Base-by-base conservation (phyloP, 2,113 vertebrate genomes). In the Pavo muticus region DNA sequence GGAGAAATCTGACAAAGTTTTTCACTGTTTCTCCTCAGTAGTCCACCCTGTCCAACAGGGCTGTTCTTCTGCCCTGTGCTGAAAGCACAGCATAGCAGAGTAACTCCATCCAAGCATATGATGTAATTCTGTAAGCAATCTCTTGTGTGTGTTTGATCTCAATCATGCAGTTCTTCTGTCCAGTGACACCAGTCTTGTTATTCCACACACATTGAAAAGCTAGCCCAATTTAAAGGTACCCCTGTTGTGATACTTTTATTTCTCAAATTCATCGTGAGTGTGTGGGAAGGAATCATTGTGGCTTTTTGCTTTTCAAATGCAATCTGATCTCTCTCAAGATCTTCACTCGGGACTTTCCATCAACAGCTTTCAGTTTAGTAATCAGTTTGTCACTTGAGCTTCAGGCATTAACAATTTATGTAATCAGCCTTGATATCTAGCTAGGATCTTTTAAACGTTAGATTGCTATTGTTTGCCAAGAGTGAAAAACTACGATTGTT, bases 171-270 rank as follows among this genome's bases (percentile, higher is more conserved):
- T 67, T 78, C 65, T 91, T 91, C 76, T 47, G 90, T 84, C 52
- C 39, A 54, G n/a, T 87, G 83, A 83, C 69, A 84, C 44, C 8
- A 29, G 52, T 10, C 83, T 93, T 77, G 37, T 14, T 90, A 88
- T 91, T 95, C 88, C 59, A 65, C 80, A 80, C 52, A 48, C 61
- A 88, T 88, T 81, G 65, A 78, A 82, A 93, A 91, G 30, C 20
- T 54, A 88, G 40, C 54, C 73, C 83, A 88, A 84, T 95, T 91
- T 95, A 87, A 91, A 91, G 35, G 69, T 59, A 86, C 65, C 69
- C 71, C 61, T 88, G 86, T 88, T 93, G 79, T 84, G 93, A 75
- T 88, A 95, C 65, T 69, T 95, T 80, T 96, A 81, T 91, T 94
- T 88, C 76, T 90, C 21, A 7, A 88, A 90, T 83, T 90, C 45